A percentile compares a stretch with the other conserved stretches of the same genome.
These are phyloP conservation scores for Gymnocephalus cernua DNA, from an alignment of 2,113 vertebrate species.

Conservation along the genomic window DNA sequence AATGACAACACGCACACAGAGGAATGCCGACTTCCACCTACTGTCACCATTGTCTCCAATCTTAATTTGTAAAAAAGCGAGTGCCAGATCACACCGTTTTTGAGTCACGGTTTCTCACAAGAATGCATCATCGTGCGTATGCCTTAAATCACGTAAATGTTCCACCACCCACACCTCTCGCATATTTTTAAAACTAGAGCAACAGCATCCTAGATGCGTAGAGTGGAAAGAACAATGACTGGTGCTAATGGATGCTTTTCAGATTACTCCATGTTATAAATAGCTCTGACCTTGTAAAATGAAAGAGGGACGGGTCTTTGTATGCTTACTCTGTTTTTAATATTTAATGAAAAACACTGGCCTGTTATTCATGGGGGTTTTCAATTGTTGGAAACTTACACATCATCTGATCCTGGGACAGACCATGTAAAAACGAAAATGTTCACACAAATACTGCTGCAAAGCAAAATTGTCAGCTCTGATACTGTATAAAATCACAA, in stretches of 20 bases:
- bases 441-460: not conserved
- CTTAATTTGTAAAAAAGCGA: slow-evolving; percentile 27
- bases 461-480: not conserved
- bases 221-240: not conserved
- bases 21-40: slow-evolving; percentile 57
- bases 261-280: slow-evolving; percentile 46
- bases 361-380: not conserved
- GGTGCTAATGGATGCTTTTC: slow-evolving; percentile 36
- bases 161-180: slow-evolving; percentile 1
- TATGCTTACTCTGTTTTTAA: slow-evolving; percentile 36
- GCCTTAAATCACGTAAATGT: slow-evolving; percentile 16
- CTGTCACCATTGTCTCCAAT: slow-evolving; percentile 71
- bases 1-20: slow-evolving; percentile 24
- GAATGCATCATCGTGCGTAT: slow-evolving; percentile 23
- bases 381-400: not conserved
- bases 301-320: not conserved
- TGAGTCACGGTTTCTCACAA: slow-evolving; percentile 49
- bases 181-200: slow-evolving; percentile 1
- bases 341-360: slow-evolving; percentile 35
- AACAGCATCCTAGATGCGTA: slow-evolving; percentile 4
- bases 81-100: slow-evolving; percentile 57
- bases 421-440: not conserved
- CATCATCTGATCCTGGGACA: not conserved
- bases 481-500: not conserved
- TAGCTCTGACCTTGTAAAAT: slow-evolving; percentile 60